Conservation (phyloP, 2,888 invertebrate species). For the Caprella mutica region DNA sequence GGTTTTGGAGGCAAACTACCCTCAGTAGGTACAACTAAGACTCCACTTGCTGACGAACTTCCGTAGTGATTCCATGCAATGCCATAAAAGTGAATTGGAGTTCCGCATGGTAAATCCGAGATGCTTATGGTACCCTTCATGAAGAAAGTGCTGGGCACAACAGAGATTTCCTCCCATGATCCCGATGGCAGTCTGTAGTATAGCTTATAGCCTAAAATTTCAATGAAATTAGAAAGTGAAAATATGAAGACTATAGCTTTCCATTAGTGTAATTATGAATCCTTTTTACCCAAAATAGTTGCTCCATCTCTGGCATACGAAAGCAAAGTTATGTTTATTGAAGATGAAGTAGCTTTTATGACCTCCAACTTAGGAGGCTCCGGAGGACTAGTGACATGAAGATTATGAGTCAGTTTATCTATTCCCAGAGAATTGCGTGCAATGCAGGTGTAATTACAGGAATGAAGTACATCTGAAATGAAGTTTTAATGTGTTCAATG, state of each 20-base stretch:
- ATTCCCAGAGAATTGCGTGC: conserved; percentile 14
- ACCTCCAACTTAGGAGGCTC: conserved; percentile 21
- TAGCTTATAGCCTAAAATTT: neutral
- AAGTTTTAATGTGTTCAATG: neutral
- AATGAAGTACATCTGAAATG: conserved; percentile 13
- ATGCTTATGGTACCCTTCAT: no score
- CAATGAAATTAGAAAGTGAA: no score
- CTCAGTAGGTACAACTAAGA: conserved; percentile 19
- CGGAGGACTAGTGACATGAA: conserved; percentile 20
- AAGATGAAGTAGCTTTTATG: conserved; percentile 13
- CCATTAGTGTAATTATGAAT: neutral
- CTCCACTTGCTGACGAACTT: conserved; percentile 20
- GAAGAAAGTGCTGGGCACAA: neutral
- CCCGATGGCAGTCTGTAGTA: conserved; percentile 5
- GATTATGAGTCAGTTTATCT: conserved; percentile 18
- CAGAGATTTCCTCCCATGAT: neutral
- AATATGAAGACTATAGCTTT: neutral
- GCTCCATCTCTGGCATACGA: conserved; percentile 17
- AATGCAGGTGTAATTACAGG: conserved; percentile 24
- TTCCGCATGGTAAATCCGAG: conserved; percentile 24
- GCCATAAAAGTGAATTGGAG: conserved; percentile 23
- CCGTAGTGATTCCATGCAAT: conserved; percentile 26
- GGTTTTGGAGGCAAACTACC: conserved; percentile 36
- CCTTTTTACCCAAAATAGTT: conserved; percentile 20
- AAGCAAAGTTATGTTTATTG: conserved; percentile 23